Percentiles rank a stretch among this genome's conserved stretches.
phyloP scores from a whole-genome alignment of 2,797 vertebrate genomes.

The Kryptopterus vitreolus region DNA sequence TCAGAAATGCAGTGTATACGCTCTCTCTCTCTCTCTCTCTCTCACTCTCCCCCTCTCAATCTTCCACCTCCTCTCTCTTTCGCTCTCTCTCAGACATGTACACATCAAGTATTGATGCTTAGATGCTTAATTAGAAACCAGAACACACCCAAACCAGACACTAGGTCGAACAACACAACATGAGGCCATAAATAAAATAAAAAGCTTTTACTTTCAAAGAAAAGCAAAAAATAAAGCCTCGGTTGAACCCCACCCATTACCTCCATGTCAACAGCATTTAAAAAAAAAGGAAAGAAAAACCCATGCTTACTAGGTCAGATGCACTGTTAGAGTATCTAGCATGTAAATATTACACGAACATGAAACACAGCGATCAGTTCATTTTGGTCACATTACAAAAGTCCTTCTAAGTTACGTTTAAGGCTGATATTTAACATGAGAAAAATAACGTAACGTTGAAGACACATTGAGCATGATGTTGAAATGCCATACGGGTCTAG shows the following conservation, averaged over 20 bases:
- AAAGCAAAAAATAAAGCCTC: constrained; percentile 24
- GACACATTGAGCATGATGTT: background rate
- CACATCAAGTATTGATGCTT: constrained; percentile 25
- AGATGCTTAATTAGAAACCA: constrained; percentile 29
- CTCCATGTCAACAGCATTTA: background rate
- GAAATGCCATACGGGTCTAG: background rate
- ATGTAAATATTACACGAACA: background rate
- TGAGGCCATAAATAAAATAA: constrained; percentile 29
- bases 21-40: constrained; percentile 14
- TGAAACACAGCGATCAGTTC: background rate
- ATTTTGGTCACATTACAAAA: background rate
- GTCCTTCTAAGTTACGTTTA: background rate
- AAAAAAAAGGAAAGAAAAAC: background rate
- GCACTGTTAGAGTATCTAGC: background rate
- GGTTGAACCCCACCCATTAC: constrained; percentile 20
- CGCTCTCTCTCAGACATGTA: constrained; percentile 15
- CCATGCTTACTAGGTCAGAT: background rate
- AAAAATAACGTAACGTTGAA: background rate
- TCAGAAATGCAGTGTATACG: constrained; percentile 15
- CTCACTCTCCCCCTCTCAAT: background rate
- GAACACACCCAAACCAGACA: constrained; percentile 37
- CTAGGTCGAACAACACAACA: constrained; percentile 19
- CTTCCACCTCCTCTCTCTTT: background rate
- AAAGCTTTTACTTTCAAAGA: constrained; percentile 34
- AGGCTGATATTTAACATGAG: background rate